These are phyloP conservation scores for Tachina lurida DNA, from an alignment of 2,888 invertebrate species.

Conservation along the genomic window DNA sequence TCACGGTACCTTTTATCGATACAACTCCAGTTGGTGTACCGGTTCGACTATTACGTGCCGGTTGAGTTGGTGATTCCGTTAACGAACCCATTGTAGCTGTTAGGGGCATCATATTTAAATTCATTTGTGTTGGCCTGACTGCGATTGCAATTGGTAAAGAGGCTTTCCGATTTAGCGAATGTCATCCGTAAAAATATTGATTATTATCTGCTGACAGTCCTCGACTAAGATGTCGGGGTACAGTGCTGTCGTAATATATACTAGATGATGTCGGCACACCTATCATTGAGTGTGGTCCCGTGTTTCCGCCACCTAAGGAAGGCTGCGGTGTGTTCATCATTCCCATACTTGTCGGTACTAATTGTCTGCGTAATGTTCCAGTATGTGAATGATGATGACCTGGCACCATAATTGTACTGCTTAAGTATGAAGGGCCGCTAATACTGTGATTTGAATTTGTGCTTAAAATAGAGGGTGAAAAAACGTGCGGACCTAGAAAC, in stretches of 20 bases:
- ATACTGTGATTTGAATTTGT: slow-evolving; percentile 77
- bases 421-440: slow-evolving; percentile 77
- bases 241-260: slow-evolving; percentile 80
- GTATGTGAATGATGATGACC: slow-evolving; percentile 79
- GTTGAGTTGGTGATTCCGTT: slow-evolving; percentile 52
- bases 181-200: slow-evolving; percentile 82
- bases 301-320: slow-evolving; percentile 72
- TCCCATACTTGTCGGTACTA: slow-evolving; percentile 81
- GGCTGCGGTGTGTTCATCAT: slow-evolving; percentile 75
- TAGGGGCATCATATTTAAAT: slow-evolving; percentile 78
- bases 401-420: slow-evolving; percentile 80
- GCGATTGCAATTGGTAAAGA: slow-evolving; percentile 79
- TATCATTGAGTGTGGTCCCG: slow-evolving; percentile 73
- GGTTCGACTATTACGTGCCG: slow-evolving; percentile 67
- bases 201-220: slow-evolving; percentile 78
- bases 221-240: slow-evolving; percentile 79
- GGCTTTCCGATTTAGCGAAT: slow-evolving; percentile 80
- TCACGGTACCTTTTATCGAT: slow-evolving; percentile 70
- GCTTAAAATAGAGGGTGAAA: slow-evolving; percentile 76
- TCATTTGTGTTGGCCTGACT: slow-evolving; percentile 77
- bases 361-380: slow-evolving; percentile 80
- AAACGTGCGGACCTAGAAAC: slow-evolving; percentile 77
- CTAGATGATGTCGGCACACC: slow-evolving; percentile 76
- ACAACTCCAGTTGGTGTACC: slow-evolving; percentile 76
- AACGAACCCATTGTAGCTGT: slow-evolving; percentile 78